A percentile compares a stretch with the other conserved stretches of the same genome.
These are phyloP conservation scores for Poecilia gillii DNA, from an alignment of 2,797 vertebrate species.

Conservation along the genomic window DNA sequence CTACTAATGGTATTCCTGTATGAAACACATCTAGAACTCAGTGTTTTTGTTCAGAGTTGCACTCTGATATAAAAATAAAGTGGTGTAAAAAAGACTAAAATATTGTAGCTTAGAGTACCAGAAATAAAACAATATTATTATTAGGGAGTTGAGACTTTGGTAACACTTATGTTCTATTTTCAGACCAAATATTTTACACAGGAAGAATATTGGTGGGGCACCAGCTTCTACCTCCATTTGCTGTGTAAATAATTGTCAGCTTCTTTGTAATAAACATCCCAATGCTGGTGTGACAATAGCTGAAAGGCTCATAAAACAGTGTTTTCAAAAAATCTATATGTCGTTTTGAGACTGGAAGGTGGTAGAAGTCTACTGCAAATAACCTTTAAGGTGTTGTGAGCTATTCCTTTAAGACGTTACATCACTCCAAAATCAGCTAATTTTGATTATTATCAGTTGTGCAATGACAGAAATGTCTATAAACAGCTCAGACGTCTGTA, in stretches of 20 bases:
- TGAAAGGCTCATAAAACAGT: background rate
- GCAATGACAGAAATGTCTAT: background rate
- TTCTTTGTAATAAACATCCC: background rate
- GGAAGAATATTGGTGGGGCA: background rate
- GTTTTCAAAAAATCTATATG: background rate
- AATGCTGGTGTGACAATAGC: background rate
- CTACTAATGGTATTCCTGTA: background rate
- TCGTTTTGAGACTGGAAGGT: background rate
- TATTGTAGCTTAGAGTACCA: background rate
- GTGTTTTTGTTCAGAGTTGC: background rate
- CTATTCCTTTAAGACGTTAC: background rate
- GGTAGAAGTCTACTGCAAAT: background rate
- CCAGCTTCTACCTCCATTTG: background rate
- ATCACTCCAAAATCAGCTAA: background rate
- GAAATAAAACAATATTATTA: background rate
- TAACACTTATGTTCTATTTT: background rate
- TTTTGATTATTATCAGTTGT: background rate
- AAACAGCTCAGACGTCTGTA: background rate
- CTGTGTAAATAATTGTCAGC: constrained; percentile 1
- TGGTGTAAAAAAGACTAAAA: background rate
- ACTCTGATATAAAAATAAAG: background rate
- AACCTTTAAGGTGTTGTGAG: background rate
- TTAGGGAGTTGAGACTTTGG: no score
- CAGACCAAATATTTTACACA: background rate
- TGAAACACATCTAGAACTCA: background rate